Evolutionary conservation across 2,888 invertebrate genomes (phyloP).

Genomic region (Synergus laeviventris): DNA sequence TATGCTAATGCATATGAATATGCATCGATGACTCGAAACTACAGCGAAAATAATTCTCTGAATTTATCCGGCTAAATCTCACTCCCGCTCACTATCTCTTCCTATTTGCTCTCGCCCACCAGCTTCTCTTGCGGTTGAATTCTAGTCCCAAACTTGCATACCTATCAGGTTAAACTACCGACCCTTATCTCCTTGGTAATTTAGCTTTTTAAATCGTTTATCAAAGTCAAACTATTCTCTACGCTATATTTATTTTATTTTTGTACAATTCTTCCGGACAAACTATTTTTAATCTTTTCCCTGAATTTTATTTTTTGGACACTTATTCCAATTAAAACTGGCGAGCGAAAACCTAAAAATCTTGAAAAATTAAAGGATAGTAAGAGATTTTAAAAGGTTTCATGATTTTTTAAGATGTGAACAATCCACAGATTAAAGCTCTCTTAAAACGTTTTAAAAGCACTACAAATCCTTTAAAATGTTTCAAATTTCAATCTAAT

Average conservation of each 20-base stretch:
- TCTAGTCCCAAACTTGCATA: slow-evolving; percentile 31
- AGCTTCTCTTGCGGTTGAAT: slow-evolving; percentile 18
- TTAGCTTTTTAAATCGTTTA: slow-evolving; percentile 34
- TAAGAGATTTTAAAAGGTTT: no score
- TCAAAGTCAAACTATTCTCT: slow-evolving; percentile 10
- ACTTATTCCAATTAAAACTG: no score
- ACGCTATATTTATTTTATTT: slow-evolving; percentile 4
- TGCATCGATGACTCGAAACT: slow-evolving; percentile 65
- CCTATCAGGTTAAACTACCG: slow-evolving; percentile 31
- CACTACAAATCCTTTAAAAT: no score
- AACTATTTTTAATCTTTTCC: not conserved
- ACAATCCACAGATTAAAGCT: no score
- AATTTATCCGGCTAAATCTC: slow-evolving; percentile 59
- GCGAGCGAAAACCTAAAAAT: no score
- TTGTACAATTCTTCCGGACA: not conserved
- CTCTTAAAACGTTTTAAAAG: no score
- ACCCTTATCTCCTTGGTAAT: slow-evolving; percentile 34
- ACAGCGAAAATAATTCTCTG: slow-evolving; percentile 64
- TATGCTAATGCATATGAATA: slow-evolving; percentile 68
- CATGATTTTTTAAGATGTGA: no score
- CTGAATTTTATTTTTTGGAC: not conserved
- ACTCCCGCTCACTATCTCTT: slow-evolving; percentile 35
- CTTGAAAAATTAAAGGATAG: no score
- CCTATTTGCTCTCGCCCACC: slow-evolving; percentile 36
- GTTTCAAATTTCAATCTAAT: no score